Base-by-base conservation (phyloP, 2,113 vertebrate species). In the Tragelaphus strepsiceros region DNA sequence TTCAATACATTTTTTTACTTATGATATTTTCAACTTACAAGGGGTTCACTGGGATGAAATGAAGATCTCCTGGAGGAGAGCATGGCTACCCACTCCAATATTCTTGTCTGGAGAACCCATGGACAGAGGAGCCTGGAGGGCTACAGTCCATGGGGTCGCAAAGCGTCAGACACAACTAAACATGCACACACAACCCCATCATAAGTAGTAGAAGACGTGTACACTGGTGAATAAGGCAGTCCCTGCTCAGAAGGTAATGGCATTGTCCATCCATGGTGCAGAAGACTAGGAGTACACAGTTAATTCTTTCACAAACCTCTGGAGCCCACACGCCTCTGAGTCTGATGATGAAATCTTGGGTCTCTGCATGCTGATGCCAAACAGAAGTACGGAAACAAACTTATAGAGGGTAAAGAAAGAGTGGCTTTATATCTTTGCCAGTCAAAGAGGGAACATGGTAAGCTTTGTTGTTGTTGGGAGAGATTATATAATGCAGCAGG, bases 171-270 rank as follows among this genome's bases (percentile, higher is more conserved):
- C 67, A 74, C 67, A 24, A 39, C 67, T 74, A 39, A 74, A 74
- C 67, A 24, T 0, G 0, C 10, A 39, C 0, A 0, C 10, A 74
- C 46, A 80, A 49, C 26, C 2, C 26, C 77, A 17, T 30, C 77
- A 30, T 46, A 80, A 49, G 77, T 30, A 74, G n/a, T 74, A 19
- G 12, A 56, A 83, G 32, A 35, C 3, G 21, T 24, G 32, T 84
- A 12, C 26, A 15, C 2, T 8, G n/a, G 8, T 2, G 46, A 24
- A 8, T 8, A 0, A 6, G 28, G 2, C 30, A 13, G 49, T 1
- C 0, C 43, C 56, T 32, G n/a, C 10, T 46, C n/a, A 22, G 13
- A n/a, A 78, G 16, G 21, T 0, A 0, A 2, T 0, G 35, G 1
- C 8, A 2, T 26, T 35, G 59, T 19, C 26, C 49, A 28, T 14